phyloP scores from a whole-genome alignment of 1,140 invertebrate genomes.

The Rhopalosiphum maidis region DNA sequence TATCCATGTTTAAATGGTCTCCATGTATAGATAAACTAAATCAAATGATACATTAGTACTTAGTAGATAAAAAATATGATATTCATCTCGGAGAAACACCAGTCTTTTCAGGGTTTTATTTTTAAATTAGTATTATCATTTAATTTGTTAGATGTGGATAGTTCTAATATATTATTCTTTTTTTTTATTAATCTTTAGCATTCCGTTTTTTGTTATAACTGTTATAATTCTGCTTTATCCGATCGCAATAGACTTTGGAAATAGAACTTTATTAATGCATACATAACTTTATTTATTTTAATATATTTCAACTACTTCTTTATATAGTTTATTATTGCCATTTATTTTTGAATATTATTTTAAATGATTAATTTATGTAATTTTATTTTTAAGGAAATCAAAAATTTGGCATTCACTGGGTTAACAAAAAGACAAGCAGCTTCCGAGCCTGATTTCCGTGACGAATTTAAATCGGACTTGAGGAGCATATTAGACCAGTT shows the following conservation, averaged over 20 bases:
- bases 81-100: too few species aligned
- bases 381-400: constrained; percentile 21
- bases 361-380: neutral
- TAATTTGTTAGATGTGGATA: too few species aligned
- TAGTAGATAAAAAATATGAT: too few species aligned
- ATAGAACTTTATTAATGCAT: neutral
- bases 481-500: constrained; percentile 23
- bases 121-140: too few species aligned
- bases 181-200: neutral
- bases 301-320: too few species aligned
- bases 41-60: too few species aligned
- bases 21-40: too few species aligned
- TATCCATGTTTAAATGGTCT: too few species aligned
- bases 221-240: neutral
- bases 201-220: neutral
- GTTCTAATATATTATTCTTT: neutral
- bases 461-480: constrained; percentile 41
- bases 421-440: neutral
- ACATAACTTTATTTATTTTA: too few species aligned
- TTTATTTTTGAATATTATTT: neutral
- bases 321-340: neutral
- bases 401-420: neutral
- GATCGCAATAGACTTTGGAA: neutral
- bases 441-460: neutral
- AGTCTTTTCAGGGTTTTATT: too few species aligned